phyloP scores from a whole-genome alignment of 2,888 invertebrate genomes.

The Drosophila helvetica region DNA sequence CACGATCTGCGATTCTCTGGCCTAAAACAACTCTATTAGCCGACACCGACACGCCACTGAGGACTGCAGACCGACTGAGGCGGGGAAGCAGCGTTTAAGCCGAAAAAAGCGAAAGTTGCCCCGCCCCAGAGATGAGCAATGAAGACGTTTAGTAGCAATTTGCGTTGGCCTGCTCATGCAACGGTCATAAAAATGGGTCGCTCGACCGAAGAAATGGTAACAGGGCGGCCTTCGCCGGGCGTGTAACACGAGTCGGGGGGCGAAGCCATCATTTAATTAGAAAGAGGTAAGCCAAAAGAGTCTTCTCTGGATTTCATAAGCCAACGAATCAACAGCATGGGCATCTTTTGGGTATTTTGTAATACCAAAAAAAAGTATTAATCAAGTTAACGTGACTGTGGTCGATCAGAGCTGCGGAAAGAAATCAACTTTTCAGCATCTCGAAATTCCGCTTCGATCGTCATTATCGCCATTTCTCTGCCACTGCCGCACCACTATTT shows the following conservation, averaged over 20 bases:
- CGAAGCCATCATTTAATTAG: conserved; percentile 16
- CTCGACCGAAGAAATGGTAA: conserved; percentile 34
- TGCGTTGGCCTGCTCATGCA: conserved; percentile 34
- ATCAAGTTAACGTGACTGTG: conserved; percentile 73
- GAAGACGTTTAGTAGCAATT: conserved; percentile 51
- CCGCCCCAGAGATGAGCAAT: conserved; percentile 33
- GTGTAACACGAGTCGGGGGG: background rate
- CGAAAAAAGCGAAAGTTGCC: conserved; percentile 71
- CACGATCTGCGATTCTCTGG: conserved; percentile 48
- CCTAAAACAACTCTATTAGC: conserved; percentile 61
- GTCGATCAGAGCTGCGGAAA: conserved; percentile 53
- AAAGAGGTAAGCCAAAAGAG: conserved; percentile 10
- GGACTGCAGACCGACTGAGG: too few species aligned
- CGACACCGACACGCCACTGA: conserved; percentile 14
- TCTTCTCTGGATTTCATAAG: conserved; percentile 60
- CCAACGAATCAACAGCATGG: background rate
- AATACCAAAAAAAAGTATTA: conserved; percentile 65
- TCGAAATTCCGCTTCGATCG: conserved; percentile 27
- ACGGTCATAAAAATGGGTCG: conserved; percentile 53
- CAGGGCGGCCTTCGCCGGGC: conserved; percentile 20
- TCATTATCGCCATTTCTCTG: conserved; percentile 38
- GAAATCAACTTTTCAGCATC: conserved; percentile 60
- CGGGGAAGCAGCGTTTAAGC: conserved; percentile 26
- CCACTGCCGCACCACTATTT: conserved; percentile 11
- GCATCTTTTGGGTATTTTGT: conserved; percentile 58